These are phyloP conservation scores for Neofelis nebulosa DNA, from an alignment of 2,113 vertebrate species.

Conservation along the genomic window DNA sequence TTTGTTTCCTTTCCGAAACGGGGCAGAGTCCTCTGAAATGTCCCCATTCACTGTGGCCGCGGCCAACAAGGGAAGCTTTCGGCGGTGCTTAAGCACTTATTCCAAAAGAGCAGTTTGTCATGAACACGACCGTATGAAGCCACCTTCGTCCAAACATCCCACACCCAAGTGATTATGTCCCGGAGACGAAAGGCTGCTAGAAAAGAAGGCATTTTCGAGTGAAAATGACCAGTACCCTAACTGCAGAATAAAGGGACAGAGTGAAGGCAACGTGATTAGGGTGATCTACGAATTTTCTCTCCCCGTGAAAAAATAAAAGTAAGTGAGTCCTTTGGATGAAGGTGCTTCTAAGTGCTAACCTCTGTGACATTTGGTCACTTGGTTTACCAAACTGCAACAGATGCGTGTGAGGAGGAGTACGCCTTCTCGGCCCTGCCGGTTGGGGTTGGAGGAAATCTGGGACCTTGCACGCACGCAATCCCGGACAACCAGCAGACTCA, in stretches of 20 bases:
- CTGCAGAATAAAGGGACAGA: not conserved
- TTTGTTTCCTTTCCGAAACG: not conserved
- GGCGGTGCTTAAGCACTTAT: fast-evolving
- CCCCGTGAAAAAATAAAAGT: not conserved
- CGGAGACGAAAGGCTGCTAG: not conserved
- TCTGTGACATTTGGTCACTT: not conserved
- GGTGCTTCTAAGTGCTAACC: not conserved
- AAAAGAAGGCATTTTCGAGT: not conserved
- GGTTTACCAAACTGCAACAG: not conserved
- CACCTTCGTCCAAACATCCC: not conserved
- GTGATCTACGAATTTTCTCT: not conserved
- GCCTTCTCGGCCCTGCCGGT: fast-evolving
- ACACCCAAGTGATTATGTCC: not conserved
- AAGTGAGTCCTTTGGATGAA: not conserved
- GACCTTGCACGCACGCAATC: not conserved
- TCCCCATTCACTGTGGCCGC: fast-evolving
- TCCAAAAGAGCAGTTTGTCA: not conserved
- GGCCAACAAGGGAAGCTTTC: not conserved
- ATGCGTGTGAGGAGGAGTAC: not conserved
- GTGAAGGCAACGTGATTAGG: not conserved
- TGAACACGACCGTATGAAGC: not conserved
- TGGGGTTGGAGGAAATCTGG: not conserved
- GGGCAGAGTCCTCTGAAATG: not conserved
- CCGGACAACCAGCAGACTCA: not conserved
- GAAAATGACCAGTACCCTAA: not conserved